These are phyloP conservation scores for Pyrrhopygopsis socrates DNA, from an alignment of 2,888 invertebrate genomes.

Conservation along the genomic window DNA sequence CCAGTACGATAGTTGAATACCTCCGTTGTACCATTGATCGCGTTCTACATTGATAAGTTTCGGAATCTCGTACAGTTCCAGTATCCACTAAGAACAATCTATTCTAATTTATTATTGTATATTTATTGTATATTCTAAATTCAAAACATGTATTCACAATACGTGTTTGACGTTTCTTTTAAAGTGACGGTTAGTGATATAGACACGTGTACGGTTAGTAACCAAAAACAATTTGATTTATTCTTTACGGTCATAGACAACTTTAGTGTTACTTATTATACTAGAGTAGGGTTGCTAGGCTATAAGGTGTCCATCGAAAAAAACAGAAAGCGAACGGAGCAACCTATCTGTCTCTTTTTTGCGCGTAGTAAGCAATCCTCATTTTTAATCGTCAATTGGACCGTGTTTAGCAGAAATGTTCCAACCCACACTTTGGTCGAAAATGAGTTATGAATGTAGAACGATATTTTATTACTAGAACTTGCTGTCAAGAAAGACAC, in stretches of 20 bases:
- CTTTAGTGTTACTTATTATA: too few species aligned
- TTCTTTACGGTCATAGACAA: background rate
- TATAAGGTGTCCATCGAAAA: background rate
- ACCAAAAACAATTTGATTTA: background rate
- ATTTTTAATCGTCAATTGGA: too few species aligned
- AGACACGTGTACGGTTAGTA: slow-evolving; percentile 2
- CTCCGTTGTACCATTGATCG: slow-evolving; percentile 50
- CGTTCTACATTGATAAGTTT: slow-evolving; percentile 18
- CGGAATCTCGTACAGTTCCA: slow-evolving; percentile 46
- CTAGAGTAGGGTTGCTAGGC: too few species aligned
- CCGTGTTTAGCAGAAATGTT: too few species aligned
- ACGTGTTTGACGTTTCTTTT: background rate
- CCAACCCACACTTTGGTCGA: too few species aligned
- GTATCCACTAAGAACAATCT: slow-evolving; percentile 54
- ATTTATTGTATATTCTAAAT: slow-evolving; percentile 13
- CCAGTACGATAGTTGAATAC: slow-evolving; percentile 66
- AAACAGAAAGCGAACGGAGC: too few species aligned
- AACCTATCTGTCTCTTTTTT: too few species aligned
- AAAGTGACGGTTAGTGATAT: slow-evolving; percentile 9
- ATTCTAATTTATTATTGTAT: slow-evolving; percentile 28
- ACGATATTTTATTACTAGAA: too few species aligned
- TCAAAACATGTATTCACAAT: background rate
- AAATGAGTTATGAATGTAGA: too few species aligned
- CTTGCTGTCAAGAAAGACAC: too few species aligned
- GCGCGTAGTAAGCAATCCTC: too few species aligned